Conservation (phyloP, 2,113 vertebrate genomes). For the Philantomba maxwellii region DNA sequence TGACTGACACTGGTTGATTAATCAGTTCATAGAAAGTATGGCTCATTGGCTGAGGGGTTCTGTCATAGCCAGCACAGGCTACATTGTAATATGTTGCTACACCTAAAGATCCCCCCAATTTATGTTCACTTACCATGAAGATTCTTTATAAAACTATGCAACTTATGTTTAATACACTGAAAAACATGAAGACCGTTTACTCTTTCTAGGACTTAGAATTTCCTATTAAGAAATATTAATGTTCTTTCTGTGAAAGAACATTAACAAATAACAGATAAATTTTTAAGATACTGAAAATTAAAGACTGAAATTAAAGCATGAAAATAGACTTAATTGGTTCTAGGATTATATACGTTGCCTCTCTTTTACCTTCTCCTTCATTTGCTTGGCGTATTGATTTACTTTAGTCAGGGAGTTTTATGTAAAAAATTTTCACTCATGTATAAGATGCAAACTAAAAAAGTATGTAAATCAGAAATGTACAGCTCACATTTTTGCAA, state of each 20-base stretch:
- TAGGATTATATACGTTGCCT: background rate
- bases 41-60: background rate
- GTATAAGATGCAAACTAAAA: background rate
- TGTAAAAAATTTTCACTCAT: background rate
- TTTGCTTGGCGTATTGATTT: background rate
- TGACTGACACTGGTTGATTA: background rate
- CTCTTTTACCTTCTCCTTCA: background rate
- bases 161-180: background rate
- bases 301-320: background rate
- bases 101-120: background rate
- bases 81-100: background rate
- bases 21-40: background rate
- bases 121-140: background rate
- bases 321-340: background rate
- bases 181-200: background rate
- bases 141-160: background rate
- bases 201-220: background rate
- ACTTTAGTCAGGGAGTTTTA: background rate
- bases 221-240: background rate
- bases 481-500: background rate
- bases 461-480: background rate
- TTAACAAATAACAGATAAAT: background rate
- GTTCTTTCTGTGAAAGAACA: background rate
- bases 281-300: conserved; percentile 25
- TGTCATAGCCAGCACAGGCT: background rate